phyloP scores from a whole-genome alignment of 1,140 invertebrate genomes.

The Bombus turneri region DNA sequence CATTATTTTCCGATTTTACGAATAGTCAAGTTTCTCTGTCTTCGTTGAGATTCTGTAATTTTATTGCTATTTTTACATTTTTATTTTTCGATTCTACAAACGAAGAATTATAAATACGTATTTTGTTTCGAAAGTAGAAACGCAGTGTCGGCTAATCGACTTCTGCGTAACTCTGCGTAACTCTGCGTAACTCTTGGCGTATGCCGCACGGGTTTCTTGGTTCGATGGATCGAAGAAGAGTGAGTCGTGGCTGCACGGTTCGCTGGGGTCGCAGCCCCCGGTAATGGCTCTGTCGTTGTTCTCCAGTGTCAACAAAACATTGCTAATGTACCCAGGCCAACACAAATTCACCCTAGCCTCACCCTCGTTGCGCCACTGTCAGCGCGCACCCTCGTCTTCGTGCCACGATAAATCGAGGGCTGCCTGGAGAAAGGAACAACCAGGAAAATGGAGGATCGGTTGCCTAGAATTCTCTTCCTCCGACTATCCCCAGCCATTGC shows the following conservation, averaged over 20 bases:
- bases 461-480: not conserved
- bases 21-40: too few species aligned
- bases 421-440: not conserved
- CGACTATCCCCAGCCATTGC: not conserved
- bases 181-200: not conserved
- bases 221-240: slow-evolving; percentile 61
- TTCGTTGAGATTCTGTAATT: too few species aligned
- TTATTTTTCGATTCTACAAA: too few species aligned
- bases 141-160: slow-evolving; percentile 16
- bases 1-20: too few species aligned
- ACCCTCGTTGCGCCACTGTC: slow-evolving; percentile 40
- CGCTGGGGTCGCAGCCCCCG: slow-evolving; percentile 48
- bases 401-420: slow-evolving; percentile 46
- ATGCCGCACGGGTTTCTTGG: slow-evolving; percentile 24
- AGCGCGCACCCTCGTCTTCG: slow-evolving; percentile 49
- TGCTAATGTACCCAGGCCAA: slow-evolving; percentile 73
- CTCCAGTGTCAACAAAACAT: slow-evolving; percentile 79
- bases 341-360: slow-evolving; percentile 61
- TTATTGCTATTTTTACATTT: too few species aligned
- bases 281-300: slow-evolving; percentile 74
- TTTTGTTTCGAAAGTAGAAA: not conserved
- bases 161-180: not conserved
- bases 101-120: too few species aligned
- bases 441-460: slow-evolving; percentile 26
- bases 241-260: slow-evolving; percentile 37